A percentile compares a stretch with the other conserved stretches of the same genome.
These are phyloP conservation scores for Uloborus diversus DNA, from an alignment of 1,140 invertebrate species.

Conservation along the genomic window DNA sequence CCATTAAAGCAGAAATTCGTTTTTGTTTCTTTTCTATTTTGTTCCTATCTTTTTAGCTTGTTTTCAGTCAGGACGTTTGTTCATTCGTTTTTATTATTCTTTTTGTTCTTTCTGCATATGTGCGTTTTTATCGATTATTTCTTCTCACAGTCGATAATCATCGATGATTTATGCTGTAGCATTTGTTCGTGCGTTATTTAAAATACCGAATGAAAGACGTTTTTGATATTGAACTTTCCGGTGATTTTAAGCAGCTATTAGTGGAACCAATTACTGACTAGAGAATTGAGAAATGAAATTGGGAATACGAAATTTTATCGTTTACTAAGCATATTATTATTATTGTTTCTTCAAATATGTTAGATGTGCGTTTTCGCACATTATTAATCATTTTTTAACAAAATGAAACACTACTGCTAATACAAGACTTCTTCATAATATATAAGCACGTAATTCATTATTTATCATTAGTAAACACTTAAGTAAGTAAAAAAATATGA, in stretches of 20 bases:
- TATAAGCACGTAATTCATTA: too few species aligned
- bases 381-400: too few species aligned
- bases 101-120: not conserved
- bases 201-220: not conserved
- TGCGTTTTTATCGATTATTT: not conserved
- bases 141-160: not conserved
- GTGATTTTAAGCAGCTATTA: not conserved
- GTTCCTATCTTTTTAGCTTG: not conserved
- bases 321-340: not conserved
- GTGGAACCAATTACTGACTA: not conserved
- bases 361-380: too few species aligned
- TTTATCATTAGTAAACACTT: too few species aligned
- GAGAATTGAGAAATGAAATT: not conserved
- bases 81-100: too few species aligned
- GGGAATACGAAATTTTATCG: not conserved
- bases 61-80: not conserved
- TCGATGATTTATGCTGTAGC: conserved; percentile 15
- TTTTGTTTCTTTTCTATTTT: not conserved
- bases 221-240: not conserved
- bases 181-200: not conserved
- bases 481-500: too few species aligned
- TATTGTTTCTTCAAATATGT: too few species aligned
- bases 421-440: too few species aligned
- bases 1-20: conserved; percentile 1
- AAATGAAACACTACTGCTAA: too few species aligned